phyloP scores from a whole-genome alignment of 2,797 vertebrate species.

The Limnodromus scolopaceus region DNA sequence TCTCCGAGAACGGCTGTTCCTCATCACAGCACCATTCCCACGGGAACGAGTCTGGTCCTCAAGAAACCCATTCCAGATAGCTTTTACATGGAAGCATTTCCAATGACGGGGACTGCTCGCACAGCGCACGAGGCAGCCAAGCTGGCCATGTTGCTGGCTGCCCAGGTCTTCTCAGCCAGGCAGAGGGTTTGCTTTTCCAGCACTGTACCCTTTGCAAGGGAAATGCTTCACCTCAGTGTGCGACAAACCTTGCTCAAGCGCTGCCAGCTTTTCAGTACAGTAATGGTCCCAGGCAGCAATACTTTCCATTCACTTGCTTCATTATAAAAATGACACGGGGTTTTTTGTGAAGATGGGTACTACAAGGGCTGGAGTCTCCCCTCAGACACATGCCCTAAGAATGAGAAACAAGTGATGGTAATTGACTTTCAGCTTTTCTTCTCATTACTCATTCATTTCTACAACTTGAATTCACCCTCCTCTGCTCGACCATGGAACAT shows the following conservation, averaged over 20 bases:
- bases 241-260: not conserved
- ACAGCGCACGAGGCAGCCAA: rapidly evolving
- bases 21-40: not conserved
- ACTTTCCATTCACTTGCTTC: not conserved
- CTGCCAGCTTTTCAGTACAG: not conserved
- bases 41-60: not conserved
- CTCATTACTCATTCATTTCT: not conserved
- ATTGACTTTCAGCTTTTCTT: not conserved
- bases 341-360: not conserved
- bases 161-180: not conserved
- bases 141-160: rapidly evolving
- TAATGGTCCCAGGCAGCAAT: not conserved
- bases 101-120: not conserved
- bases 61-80: not conserved
- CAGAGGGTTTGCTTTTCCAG: not conserved
- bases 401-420: not conserved
- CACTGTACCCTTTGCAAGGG: not conserved
- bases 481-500: not conserved
- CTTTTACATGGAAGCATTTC: not conserved
- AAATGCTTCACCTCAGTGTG: not conserved
- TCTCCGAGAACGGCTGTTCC: not conserved
- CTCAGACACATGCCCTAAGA: not conserved
- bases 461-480: not conserved
- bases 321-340: not conserved
- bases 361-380: not conserved